phyloP scores from a whole-genome alignment of 2,888 invertebrate species.

The Sisyra nigra region DNA sequence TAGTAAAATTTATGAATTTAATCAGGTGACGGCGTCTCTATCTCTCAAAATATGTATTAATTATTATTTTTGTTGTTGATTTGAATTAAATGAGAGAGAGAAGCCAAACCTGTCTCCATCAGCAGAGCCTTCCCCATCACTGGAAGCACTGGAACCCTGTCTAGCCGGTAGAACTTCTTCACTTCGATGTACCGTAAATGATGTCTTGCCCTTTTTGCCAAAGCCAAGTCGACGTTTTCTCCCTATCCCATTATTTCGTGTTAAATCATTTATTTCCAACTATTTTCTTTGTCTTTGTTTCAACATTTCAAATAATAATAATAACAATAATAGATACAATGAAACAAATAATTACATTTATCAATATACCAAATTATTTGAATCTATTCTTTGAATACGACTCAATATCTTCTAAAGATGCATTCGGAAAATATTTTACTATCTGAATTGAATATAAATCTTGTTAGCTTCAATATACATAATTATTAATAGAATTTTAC shows the following conservation, averaged over 20 bases:
- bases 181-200: conserved; percentile 95
- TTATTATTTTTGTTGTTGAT: not conserved
- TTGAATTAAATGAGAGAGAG: conserved; percentile 9
- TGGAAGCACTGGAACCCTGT: conserved; percentile 84
- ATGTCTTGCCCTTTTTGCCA: conserved; percentile 88
- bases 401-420: not conserved
- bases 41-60: conserved; percentile 4
- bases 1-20: too few species aligned
- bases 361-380: not conserved
- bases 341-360: not conserved
- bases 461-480: too few species aligned
- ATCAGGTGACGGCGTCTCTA: conserved; percentile 3
- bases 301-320: not conserved
- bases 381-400: not conserved
- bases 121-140: conserved; percentile 72
- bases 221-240: conserved; percentile 89
- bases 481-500: too few species aligned
- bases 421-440: not conserved
- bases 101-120: conserved; percentile 69
- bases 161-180: conserved; percentile 82
- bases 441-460: too few species aligned
- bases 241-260: conserved; percentile 39
- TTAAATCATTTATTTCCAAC: conserved; percentile 16
- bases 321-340: not conserved
- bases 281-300: conserved; percentile 11